These are phyloP conservation scores for Oscheius sp. DNA, from an alignment of 1,140 invertebrate species.

Conservation along the genomic window DNA sequence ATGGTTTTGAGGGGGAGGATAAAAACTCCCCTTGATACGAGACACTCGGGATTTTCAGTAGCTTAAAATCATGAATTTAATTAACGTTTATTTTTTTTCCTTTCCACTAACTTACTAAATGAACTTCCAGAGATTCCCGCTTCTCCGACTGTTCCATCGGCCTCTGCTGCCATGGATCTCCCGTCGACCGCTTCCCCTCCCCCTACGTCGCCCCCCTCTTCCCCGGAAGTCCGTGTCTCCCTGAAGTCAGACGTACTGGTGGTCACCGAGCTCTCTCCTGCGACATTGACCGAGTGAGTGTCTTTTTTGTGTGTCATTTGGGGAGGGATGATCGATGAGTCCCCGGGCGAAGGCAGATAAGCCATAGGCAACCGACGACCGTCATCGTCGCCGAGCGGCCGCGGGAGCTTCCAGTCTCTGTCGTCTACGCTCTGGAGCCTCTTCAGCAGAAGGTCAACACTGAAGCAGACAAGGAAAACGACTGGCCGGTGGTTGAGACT, in stretches of 20 bases:
- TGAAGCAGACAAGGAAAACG: neutral
- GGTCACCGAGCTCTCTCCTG: neutral
- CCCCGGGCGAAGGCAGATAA: neutral
- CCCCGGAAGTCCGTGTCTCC: neutral
- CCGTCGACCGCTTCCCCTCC: neutral
- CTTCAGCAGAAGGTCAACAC: neutral
- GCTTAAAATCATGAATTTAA: too few relatives aligned
- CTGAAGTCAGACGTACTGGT: neutral
- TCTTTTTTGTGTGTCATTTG: constrained; percentile 4
- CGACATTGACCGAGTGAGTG: neutral
- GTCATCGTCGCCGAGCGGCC: neutral
- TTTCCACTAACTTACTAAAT: too few relatives aligned
- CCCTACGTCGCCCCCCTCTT: neutral
- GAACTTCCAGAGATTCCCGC: too few relatives aligned
- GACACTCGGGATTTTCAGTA: too few relatives aligned
- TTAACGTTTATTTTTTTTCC: too few relatives aligned
- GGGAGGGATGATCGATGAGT: neutral
- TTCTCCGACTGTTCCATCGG: neutral
- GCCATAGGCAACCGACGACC: neutral
- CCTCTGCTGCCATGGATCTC: too few relatives aligned
- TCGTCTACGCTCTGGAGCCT: neutral
- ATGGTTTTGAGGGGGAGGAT: too few relatives aligned
- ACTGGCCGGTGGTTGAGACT: neutral
- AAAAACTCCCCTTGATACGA: too few relatives aligned
- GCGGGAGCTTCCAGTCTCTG: neutral